Evolutionary conservation across 2,888 invertebrate genomes (phyloP), one percentile per base, ranked within the genome.

Genomic region (Temnothorax rugatulus): DNA sequence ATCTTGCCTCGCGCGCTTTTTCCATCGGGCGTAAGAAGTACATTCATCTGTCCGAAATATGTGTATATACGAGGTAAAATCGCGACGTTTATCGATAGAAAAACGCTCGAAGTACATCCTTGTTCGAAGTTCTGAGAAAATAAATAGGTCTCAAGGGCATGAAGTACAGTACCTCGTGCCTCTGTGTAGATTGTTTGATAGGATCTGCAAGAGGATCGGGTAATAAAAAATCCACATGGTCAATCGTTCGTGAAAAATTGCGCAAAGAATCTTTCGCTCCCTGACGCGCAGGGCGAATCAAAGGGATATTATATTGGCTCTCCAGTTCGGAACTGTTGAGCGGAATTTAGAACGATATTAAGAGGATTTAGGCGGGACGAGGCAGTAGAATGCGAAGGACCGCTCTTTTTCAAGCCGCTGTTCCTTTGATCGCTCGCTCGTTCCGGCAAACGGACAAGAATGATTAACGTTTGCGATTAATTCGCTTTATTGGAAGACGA

Each of bases 211-310:
- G 59, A 50, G 34, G 69, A 71, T 59, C 68, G 59, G 63, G 85
- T 88, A 82, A 82, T 83, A 85, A 82, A 86, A 87, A 59, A 61
- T 69, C 79, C 83, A 79, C 77, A 77, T 71, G 83, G 84, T 82
- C 86, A 89, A 76, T 89, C 89, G 84, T 76, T 89, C 82, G 88
- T 85, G 84, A 86, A 89, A 87, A 86, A 83, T 88, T 83, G 85
- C 77, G 75, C 85, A 85, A 79, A 74, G 82, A 79, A 44, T 82
- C 71, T 59, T 73, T 59, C 54, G 61, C 47, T 61, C 38, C 73
- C 81, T 50, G 63, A 21, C 66, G 29, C 66, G 21, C 54, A 21
- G 54, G 50, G 54, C 61, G 63, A 41, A 79, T 50, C 84, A 73
- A 57, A 44, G 57, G 69, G 64, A 74, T 77, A 82, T 79, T 86